These are phyloP conservation scores for Polyploca ridens DNA, from an alignment of 2,888 invertebrate species.

Conservation along the genomic window DNA sequence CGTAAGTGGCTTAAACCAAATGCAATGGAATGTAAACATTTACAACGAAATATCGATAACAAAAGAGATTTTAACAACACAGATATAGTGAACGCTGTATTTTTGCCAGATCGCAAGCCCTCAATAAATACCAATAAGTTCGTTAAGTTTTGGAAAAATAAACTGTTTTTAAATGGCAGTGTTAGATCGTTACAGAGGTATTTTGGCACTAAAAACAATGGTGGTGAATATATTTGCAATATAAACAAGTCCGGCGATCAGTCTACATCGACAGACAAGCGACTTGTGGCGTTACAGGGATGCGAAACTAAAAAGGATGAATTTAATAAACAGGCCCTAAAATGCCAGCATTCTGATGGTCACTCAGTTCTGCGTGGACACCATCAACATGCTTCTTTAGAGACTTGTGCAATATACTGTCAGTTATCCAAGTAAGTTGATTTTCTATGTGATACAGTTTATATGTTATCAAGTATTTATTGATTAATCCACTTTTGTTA, in stretches of 20 bases:
- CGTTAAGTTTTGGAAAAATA: slow-evolving; percentile 80
- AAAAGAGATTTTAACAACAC: slow-evolving; percentile 73
- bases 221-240: slow-evolving; percentile 64
- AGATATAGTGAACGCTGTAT: slow-evolving; percentile 73
- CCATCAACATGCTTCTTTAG: slow-evolving; percentile 73
- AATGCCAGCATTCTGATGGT: slow-evolving; percentile 75
- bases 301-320: slow-evolving; percentile 64
- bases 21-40: slow-evolving; percentile 79
- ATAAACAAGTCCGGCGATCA: slow-evolving; percentile 61
- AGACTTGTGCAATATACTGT: slow-evolving; percentile 79
- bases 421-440: slow-evolving; percentile 74
- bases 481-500: slow-evolving; percentile 12
- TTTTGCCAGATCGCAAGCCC: slow-evolving; percentile 70
- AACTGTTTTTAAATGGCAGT: slow-evolving; percentile 74
- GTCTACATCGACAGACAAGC: slow-evolving; percentile 63
- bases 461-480: not conserved
- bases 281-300: slow-evolving; percentile 40
- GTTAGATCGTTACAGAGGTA: slow-evolving; percentile 75
- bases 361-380: slow-evolving; percentile 76
- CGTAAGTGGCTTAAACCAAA: slow-evolving; percentile 78
- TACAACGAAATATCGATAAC: slow-evolving; percentile 73
- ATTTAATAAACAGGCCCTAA: slow-evolving; percentile 58
- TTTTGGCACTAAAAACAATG: slow-evolving; percentile 68
- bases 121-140: slow-evolving; percentile 72
- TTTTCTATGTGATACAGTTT: not conserved